A percentile compares a stretch with the other conserved stretches of the same genome.
phyloP scores from a whole-genome alignment of 2,797 vertebrate genomes.

The Echiichthys vipera region DNA sequence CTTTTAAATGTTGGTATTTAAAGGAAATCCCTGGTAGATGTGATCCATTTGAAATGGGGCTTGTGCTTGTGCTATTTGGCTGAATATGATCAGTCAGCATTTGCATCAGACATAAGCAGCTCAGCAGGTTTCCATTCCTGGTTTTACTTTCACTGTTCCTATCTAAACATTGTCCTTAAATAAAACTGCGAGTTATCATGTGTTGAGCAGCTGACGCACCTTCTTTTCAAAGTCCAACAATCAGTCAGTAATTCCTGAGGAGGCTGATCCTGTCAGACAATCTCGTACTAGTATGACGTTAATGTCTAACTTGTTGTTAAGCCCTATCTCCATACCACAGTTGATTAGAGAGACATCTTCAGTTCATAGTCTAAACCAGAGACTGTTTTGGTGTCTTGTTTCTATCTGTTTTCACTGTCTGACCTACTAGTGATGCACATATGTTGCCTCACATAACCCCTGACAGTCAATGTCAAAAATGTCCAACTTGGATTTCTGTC shows the following conservation, averaged over 20 bases:
- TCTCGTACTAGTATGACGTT: not conserved
- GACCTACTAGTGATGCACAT: not conserved
- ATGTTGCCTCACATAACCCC: not conserved
- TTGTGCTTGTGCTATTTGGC: not conserved
- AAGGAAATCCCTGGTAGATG: not conserved
- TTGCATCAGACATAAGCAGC: not conserved
- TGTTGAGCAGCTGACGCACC: not conserved
- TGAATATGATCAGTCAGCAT: not conserved
- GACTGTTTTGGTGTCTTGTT: not conserved
- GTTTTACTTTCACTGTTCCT: not conserved
- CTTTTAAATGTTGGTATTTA: not conserved
- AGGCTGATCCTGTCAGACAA: not conserved
- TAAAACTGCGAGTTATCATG: not conserved
- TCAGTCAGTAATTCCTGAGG: slow-evolving; percentile 25
- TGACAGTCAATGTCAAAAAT: not conserved
- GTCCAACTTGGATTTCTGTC: not conserved
- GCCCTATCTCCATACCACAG: not conserved
- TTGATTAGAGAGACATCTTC: not conserved
- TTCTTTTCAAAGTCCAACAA: slow-evolving; percentile 69
- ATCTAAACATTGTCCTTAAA: not conserved
- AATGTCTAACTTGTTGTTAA: slow-evolving; percentile 15
- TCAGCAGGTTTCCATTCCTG: slow-evolving; percentile 13
- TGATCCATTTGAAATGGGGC: not conserved
- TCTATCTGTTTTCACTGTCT: not conserved
- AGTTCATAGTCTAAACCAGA: slow-evolving; percentile 10